Conservation (phyloP, 2,797 vertebrate genomes). For the Anabacerthia variegaticeps region DNA sequence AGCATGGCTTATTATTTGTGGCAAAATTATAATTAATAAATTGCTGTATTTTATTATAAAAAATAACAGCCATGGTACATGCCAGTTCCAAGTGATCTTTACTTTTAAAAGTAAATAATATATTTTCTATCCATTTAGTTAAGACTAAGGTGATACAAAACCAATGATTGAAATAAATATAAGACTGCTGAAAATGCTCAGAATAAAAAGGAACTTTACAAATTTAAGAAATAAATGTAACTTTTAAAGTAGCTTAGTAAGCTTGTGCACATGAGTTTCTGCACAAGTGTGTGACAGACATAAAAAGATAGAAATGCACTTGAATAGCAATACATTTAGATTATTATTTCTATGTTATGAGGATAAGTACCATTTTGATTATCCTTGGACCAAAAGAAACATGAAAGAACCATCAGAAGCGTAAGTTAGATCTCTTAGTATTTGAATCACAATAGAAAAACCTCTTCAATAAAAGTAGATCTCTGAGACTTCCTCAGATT, state of each 20-base stretch:
- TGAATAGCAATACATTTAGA: background rate
- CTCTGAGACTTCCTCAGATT: background rate
- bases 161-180: background rate
- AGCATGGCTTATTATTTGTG: background rate
- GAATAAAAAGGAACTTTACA: background rate
- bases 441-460: background rate
- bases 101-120: background rate
- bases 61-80: background rate
- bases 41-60: background rate
- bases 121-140: background rate
- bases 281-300: background rate
- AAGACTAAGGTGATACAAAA: background rate
- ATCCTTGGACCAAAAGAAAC: background rate
- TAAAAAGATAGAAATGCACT: background rate
- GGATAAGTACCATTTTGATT: background rate
- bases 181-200: background rate
- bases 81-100: background rate
- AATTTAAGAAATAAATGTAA: background rate
- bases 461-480: background rate
- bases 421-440: background rate
- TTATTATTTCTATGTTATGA: background rate
- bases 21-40: background rate
- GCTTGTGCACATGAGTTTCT: background rate
- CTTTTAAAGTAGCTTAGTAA: background rate
- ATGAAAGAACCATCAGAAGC: background rate